phyloP scores from a whole-genome alignment of 2,797 vertebrate genomes.

The Florisuga fusca region DNA sequence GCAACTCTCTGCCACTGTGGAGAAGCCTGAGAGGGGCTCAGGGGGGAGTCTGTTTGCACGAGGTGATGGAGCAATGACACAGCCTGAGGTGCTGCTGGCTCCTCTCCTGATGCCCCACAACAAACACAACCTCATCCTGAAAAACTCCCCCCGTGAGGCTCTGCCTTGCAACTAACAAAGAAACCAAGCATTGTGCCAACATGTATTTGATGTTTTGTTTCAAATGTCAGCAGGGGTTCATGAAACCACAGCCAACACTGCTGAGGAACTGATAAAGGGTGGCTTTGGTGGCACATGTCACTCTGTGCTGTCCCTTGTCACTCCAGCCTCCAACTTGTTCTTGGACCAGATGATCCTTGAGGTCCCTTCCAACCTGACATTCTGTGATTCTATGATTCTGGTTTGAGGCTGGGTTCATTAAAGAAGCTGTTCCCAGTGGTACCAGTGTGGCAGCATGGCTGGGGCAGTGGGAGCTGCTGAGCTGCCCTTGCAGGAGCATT shows the following conservation, averaged over 20 bases:
- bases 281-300: not conserved
- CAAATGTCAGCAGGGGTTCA: rapidly evolving
- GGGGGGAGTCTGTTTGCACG: not conserved
- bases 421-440: rapidly evolving
- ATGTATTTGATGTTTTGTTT: not conserved
- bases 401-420: not conserved
- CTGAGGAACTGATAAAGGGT: not conserved
- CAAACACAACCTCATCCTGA: not conserved
- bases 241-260: not conserved
- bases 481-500: not conserved
- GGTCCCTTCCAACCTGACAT: too few relatives aligned
- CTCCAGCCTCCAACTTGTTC: not conserved
- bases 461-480: not conserved
- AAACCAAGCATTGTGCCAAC: not conserved
- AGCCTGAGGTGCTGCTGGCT: not conserved
- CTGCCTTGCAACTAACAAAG: not conserved
- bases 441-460: rapidly evolving
- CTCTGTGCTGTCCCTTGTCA: not conserved
- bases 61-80: rapidly evolving
- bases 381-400: too few relatives aligned
- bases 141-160: rapidly evolving
- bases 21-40: not conserved
- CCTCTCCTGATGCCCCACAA: not conserved
- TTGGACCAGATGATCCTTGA: too few relatives aligned
- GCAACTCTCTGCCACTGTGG: not conserved